A percentile compares a stretch with the other conserved stretches of the same genome.
These are phyloP conservation scores for Lophura nycthemera DNA, from an alignment of 2,113 vertebrate genomes.

Conservation along the genomic window DNA sequence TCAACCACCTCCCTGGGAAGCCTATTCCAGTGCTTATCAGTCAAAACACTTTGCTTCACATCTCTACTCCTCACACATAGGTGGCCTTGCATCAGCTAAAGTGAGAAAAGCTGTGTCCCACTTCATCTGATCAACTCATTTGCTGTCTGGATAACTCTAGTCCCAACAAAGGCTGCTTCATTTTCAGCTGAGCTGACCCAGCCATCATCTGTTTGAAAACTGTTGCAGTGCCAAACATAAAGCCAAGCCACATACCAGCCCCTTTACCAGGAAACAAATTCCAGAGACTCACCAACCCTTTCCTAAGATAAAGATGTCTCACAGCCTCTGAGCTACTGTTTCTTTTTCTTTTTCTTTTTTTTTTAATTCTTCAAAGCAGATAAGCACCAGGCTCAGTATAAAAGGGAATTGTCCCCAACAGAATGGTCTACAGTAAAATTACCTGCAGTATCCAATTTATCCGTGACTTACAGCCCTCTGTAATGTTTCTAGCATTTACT, in stretches of 20 bases:
- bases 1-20: too few species aligned
- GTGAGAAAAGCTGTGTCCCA: neutral
- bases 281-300: neutral
- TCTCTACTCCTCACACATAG: neutral
- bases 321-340: neutral
- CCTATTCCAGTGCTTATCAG: neutral
- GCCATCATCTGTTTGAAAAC: neutral
- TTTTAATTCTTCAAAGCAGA: neutral
- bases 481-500: neutral
- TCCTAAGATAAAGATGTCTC: neutral
- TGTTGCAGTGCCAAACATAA: neutral
- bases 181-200: neutral
- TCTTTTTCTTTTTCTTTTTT: fast-evolving
- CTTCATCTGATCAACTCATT: neutral
- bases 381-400: neutral
- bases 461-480: neutral
- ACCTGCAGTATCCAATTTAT: neutral
- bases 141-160: neutral
- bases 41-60: neutral
- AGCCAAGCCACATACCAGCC: neutral
- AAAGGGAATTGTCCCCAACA: neutral
- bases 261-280: neutral
- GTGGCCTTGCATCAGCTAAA: neutral
- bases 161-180: neutral
- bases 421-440: neutral